A percentile compares a stretch with the other conserved stretches of the same genome.
Conservation (phyloP, 2,113 vertebrate genomes). For the Merops nubicus region DNA sequence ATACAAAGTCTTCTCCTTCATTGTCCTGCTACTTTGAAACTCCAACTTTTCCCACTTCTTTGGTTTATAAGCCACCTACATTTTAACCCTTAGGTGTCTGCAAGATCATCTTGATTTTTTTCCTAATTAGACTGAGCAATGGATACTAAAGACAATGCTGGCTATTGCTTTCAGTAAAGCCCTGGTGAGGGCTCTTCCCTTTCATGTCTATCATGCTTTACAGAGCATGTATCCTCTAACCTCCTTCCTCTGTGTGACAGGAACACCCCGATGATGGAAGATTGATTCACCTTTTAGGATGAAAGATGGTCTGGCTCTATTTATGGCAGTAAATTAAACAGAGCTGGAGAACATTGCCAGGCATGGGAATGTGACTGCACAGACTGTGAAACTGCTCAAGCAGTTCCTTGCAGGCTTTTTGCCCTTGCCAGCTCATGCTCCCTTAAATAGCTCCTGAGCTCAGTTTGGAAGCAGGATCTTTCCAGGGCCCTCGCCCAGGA, state of each 20-base stretch:
- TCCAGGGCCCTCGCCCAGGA: neutral
- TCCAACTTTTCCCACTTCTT: neutral
- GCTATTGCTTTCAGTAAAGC: neutral
- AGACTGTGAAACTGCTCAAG: neutral
- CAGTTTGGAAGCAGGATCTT: neutral
- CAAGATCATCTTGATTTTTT: neutral
- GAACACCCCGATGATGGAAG: neutral
- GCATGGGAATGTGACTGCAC: neutral
- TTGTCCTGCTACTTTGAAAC: neutral
- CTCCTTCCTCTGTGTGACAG: neutral
- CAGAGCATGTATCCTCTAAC: neutral
- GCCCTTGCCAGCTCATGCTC: neutral
- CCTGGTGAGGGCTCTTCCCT: neutral
- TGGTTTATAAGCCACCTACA: accelerated
- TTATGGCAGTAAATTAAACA: neutral
- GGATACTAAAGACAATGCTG: neutral
- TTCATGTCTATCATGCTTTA: neutral
- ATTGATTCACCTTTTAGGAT: neutral
- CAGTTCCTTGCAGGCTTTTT: neutral
- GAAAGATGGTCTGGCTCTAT: neutral
- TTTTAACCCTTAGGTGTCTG: neutral
- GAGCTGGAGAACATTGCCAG: neutral
- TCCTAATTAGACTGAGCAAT: neutral
- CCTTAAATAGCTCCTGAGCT: neutral
- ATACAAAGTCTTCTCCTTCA: neutral